Evolutionary conservation across 2,888 invertebrate species (phyloP), one percentile per base, ranked within the genome.

Genomic region (Elysia crispata): DNA sequence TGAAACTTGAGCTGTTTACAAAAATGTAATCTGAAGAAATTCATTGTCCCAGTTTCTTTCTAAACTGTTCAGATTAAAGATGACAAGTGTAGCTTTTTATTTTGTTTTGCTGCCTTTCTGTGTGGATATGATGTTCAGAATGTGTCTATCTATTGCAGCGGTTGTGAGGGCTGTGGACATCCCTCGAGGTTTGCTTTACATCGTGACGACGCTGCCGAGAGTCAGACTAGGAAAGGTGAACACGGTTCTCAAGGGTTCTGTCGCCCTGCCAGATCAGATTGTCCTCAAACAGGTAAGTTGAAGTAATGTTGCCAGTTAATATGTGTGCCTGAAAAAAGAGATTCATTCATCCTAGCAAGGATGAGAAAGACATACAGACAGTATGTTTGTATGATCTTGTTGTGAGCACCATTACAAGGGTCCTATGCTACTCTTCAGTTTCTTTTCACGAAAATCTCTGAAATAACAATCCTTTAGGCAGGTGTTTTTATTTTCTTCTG

Each of bases 101-200:
- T n/a, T 0, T 20, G 33, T 0, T 64, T 31, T 31, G 50, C 25
- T 54, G 8, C 49, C 6, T 50, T 28, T 33, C 1, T 3, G 15
- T 31, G 33, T 3, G 3, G 11, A 41, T 11, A 33, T 15, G 57
- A 20, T 31, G 54, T 6, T 75, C 13, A 20, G 23, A 23, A 28
- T 60, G 6, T 25, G 3, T 6, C 25, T 6, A 60, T 66, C 30
- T 66, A 64, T 64, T n/a, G 20, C 41, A 91, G 91, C 90, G 25
- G 80, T 90, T 76, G 87, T 91, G 0, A 83, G 90, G 73, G 87
- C 86, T 0, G 86, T 91, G 75, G 89, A 91, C 81, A 80, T 81
- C 1, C 85, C 76, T 18, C 83, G 83, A 57, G 87, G 88, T 28
- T 33, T 83, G 64, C 76, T 89, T 66, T 87, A 87, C 75, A 84